phyloP scores from a whole-genome alignment of 2,888 invertebrate genomes.

The Diloba caeruleocephala region DNA sequence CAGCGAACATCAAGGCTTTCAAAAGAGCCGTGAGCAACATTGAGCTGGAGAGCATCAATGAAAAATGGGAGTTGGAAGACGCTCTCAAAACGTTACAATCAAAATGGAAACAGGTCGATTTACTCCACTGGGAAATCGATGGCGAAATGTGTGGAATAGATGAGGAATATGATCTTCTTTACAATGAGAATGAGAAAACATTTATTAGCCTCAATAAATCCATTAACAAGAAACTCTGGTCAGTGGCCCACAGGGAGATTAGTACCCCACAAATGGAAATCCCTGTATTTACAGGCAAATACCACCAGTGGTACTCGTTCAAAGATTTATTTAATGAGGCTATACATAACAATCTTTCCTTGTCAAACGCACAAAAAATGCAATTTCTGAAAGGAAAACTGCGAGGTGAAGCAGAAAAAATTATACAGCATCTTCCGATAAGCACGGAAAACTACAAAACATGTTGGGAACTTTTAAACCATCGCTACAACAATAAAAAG shows the following conservation, averaged over 20 bases:
- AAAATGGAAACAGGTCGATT: constrained; percentile 3
- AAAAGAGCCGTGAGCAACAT: background rate
- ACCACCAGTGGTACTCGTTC: constrained; percentile 14
- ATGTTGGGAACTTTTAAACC: too few relatives aligned
- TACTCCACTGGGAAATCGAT: constrained; percentile 12
- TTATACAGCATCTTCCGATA: too few relatives aligned
- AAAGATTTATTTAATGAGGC: constrained; percentile 23
- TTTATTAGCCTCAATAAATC: constrained; percentile 4
- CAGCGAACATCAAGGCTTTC: constrained; percentile 3
- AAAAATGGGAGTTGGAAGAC: constrained; percentile 10
- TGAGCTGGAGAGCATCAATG: constrained; percentile 2
- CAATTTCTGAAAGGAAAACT: too few relatives aligned
- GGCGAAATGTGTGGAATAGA: background rate
- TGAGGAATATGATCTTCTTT: constrained; percentile 1
- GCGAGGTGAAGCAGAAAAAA: too few relatives aligned
- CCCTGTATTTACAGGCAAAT: constrained; percentile 15
- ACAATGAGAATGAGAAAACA: constrained; percentile 1
- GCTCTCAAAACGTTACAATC: constrained; percentile 1
- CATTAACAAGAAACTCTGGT: constrained; percentile 18
- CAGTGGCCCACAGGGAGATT: constrained; percentile 11
- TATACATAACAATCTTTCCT: constrained; percentile 15
- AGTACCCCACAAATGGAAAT: constrained; percentile 23
- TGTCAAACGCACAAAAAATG: constrained; percentile 9
- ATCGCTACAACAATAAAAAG: too few relatives aligned
- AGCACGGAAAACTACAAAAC: too few relatives aligned